Evolutionary conservation across 2,888 invertebrate species (phyloP), one percentile per base, ranked within the genome.

Genomic region (Lochmaea crataegi): DNA sequence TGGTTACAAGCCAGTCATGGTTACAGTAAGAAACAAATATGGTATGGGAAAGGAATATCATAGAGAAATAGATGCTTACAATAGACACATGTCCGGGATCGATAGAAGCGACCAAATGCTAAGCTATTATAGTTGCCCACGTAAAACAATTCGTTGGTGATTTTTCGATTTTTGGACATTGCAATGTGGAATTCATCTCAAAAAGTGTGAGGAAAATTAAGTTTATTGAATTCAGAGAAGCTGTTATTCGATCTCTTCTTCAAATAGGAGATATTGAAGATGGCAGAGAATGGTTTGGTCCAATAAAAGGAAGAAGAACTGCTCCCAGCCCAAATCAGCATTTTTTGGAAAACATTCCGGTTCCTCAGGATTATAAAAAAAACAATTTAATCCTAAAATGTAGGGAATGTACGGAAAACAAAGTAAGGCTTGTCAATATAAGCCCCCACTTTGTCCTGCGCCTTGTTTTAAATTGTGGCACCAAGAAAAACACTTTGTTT

Each of bases 41-140:
- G 72, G 72, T 38, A 51, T 68, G 18, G 64, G 68, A 68, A 72
- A 72, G 22, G 16, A 45, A 53, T 72, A 72, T 57, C 72, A 57
- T 57, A 48, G 38, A 32, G 70, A 69, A 72, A 70, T 72, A 53
- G 64, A 56, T 67, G 66, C 51, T 51, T 75, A 69, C 32, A 75
- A 75, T 64, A 61, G 38, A 38, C 42, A 74, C 66, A 67, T 71
- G 71, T 67, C 67, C 9, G 71, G 68, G 48, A 64, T 71, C 10
- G 68, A 75, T 57, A 68, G 45, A 57, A 66, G 64, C 26, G 75
- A 75, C 51, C 75, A 72, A 69, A 72, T 75, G 68, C 51, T 71
- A 11, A 67, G 63, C 58, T 72, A 75, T 64, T 70, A 72, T 56
- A 72, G 65, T 18, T 72, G 67, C 64, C 72, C 72, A 9, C 48